Evolutionary conservation across 2,113 vertebrate species (phyloP).

Genomic region (Cyanoderma ruficeps): DNA sequence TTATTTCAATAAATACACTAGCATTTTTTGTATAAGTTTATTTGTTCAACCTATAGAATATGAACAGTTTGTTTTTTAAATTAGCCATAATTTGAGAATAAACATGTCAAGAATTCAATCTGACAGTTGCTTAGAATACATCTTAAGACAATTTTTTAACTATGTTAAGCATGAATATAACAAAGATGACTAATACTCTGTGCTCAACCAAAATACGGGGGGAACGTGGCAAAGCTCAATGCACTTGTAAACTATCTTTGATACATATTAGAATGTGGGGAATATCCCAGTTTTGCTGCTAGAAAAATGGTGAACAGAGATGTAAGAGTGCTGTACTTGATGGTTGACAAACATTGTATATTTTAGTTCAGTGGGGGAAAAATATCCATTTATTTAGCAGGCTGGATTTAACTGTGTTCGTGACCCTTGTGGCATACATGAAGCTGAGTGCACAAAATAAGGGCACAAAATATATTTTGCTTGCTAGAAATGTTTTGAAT

Average conservation of each 20-base stretch:
- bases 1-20: not conserved
- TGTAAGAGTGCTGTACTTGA: not conserved
- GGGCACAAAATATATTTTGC: not conserved
- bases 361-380: not conserved
- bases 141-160: not conserved
- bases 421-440: not conserved
- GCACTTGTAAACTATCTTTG: not conserved
- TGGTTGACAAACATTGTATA: not conserved
- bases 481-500: not conserved
- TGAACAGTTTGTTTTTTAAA: not conserved
- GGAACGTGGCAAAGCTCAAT: not conserved
- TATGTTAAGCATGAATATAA: not conserved
- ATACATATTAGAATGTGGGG: not conserved
- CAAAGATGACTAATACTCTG: not conserved
- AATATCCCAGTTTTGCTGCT: not conserved
- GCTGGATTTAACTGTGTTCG: not conserved
- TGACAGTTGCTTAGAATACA: not conserved
- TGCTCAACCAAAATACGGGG: not conserved
- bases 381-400: not conserved
- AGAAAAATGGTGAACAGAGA: not conserved
- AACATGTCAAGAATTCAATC: not conserved
- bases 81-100: not conserved
- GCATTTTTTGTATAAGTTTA: not conserved
- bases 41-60: not conserved
- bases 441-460: not conserved